Evolutionary conservation across 2,113 vertebrate species (phyloP).

Genomic region (Dipodomys stephensi): DNA sequence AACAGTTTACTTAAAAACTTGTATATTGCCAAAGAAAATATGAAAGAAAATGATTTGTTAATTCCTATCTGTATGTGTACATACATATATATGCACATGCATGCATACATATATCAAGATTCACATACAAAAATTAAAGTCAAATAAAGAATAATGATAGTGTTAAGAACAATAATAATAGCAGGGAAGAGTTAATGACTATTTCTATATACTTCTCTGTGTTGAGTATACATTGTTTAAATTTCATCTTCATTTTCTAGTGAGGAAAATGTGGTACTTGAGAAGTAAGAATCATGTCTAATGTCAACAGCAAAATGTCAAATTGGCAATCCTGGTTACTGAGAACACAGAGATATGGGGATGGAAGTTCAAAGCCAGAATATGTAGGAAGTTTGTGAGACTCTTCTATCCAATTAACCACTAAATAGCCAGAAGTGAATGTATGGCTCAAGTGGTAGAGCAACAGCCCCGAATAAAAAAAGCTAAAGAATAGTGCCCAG

Average conservation of each 20-base stretch:
- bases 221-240: not conserved
- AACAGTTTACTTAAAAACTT: constrained; percentile 26
- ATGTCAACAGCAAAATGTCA: not conserved
- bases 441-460: too few relatives aligned
- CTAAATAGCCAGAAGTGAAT: too few relatives aligned
- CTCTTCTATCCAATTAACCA: too few relatives aligned
- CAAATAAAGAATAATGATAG: not conserved
- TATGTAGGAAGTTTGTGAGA: too few relatives aligned
- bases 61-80: not conserved
- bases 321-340: not conserved
- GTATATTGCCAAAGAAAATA: not conserved
- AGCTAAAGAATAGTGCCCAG: too few relatives aligned
- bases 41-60: constrained; percentile 1
- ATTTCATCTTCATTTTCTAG: constrained; percentile 44
- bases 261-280: not conserved
- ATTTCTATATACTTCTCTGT: not conserved
- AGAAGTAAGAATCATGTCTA: not conserved
- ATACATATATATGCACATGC: too few relatives aligned
- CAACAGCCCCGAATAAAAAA: too few relatives aligned
- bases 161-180: not conserved
- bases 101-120: not conserved
- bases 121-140: not conserved
- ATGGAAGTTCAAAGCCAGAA: too few relatives aligned
- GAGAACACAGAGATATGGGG: too few relatives aligned
- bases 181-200: not conserved